Evolutionary conservation across 1,140 invertebrate species (phyloP), one percentile per base, ranked within the genome.

Genomic region (Cydia splendana): DNA sequence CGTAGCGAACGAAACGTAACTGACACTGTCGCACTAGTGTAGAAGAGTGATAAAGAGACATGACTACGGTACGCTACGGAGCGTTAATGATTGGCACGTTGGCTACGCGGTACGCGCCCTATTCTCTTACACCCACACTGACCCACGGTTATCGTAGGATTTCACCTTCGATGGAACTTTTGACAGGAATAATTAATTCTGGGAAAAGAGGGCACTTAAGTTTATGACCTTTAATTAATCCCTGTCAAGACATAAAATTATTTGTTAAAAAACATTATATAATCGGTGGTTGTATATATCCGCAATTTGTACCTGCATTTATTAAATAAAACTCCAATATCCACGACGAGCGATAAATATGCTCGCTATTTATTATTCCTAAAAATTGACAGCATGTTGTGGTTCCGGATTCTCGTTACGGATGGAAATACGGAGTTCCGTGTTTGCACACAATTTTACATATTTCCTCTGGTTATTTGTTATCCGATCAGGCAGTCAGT

Each of bases 371-470:
- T 71, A 71, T 42, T 42, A 18, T 42, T 45, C 4, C 5, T 7
- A 38, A 38, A 71, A 71, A 71, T 71, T 42, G n/a, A 18, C n/a
- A 71, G 65, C 65, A 45, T 42, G 5, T 42, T 18, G 34, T 42
- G 34, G 67, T 69, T 34, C 30, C 30, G 15, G 34, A 71, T 42
- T 18, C 30, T 71, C 67, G 67, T 71, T 71, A 71, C 30, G 0
- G 30, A 71, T 38, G 67, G 34, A 71, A 71, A 71, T 45, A 42
- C 15, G 34, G 57, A 24, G 20, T 42, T n/a, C 45, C 67, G 67
- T 71, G 67, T 71, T 38, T 71, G 15, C 67, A 71, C 30, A 71
- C 67, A 71, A 38, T 71, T 71, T 71, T 71, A 38, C 67, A 71
- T 71, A 45, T 71, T 71, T 71, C 67, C 67, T 24, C 34, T n/a